Evolutionary conservation across 2,797 vertebrate species (phyloP).

Genomic region (Notamacropus eugenii): DNA sequence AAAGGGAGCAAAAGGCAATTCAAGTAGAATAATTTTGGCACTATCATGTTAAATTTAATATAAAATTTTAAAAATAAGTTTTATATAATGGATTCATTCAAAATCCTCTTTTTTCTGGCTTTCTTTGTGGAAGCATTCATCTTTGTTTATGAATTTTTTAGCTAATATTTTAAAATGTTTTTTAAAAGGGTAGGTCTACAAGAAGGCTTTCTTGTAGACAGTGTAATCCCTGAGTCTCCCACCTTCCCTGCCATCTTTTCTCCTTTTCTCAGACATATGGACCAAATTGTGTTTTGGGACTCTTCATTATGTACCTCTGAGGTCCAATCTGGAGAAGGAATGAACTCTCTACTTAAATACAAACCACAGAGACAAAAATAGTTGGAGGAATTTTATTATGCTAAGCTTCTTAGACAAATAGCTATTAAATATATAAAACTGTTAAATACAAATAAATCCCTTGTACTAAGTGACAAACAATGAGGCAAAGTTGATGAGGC

Average conservation of each 20-base stretch:
- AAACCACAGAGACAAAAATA: slow-evolving; percentile 57
- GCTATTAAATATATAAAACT: slow-evolving; percentile 80
- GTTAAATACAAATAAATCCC: slow-evolving; percentile 80
- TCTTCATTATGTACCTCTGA: not conserved
- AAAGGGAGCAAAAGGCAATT: not conserved
- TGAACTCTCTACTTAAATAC: slow-evolving; percentile 41
- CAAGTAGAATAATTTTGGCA: not conserved
- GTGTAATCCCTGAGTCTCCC: not conserved
- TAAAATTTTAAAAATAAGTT: not conserved
- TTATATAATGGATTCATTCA: not conserved
- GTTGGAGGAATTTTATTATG: slow-evolving; percentile 75
- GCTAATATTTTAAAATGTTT: not conserved
- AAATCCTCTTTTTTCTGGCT: not conserved
- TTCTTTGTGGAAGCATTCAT: not conserved
- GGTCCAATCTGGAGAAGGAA: not conserved
- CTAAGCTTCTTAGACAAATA: slow-evolving; percentile 81
- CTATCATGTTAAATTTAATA: not conserved
- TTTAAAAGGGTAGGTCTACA: not conserved
- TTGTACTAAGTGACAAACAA: slow-evolving; percentile 78
- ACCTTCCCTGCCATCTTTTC: not conserved
- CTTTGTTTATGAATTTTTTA: not conserved
- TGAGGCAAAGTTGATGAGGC: slow-evolving; percentile 79
- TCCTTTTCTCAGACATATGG: not conserved
- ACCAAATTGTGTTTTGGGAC: not conserved
- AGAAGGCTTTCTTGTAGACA: not conserved